phyloP scores from a whole-genome alignment of 2,797 vertebrate genomes.

The Poliocrania exsul region DNA sequence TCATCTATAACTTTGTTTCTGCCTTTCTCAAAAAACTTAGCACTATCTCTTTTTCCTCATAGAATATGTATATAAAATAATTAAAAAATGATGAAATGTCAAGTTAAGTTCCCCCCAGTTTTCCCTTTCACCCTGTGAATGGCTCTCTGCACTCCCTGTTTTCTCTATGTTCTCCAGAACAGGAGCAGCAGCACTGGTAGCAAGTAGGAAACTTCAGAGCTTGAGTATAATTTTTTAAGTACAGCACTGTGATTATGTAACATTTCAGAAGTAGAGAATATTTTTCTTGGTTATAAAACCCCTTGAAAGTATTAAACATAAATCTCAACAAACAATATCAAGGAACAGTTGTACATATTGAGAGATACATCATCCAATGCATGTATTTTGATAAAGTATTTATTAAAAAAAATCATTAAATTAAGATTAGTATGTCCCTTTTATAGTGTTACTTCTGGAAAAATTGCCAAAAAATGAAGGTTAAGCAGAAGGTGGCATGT shows the following conservation, averaged over 20 bases:
- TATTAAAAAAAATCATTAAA: not conserved
- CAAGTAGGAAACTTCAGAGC: not conserved
- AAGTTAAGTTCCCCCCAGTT: not conserved
- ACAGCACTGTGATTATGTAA: not conserved
- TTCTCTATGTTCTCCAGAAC: not conserved
- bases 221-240: not conserved
- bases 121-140: not conserved
- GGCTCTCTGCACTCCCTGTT: not conserved
- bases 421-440: not conserved
- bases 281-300: not conserved
- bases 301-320: not conserved
- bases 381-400: not conserved
- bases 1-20: not conserved
- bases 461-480: not conserved
- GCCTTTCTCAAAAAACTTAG: not conserved
- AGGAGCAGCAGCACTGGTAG: not conserved
- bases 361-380: rapidly evolving
- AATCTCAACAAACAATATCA: not conserved
- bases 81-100: rapidly evolving
- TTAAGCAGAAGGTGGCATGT: not conserved
- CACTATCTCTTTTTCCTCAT: not conserved
- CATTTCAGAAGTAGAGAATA: not conserved
- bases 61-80: not conserved
- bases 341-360: not conserved
- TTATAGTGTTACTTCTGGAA: not conserved